These are phyloP conservation scores for Sthenelais limicola DNA, from an alignment of 2,888 invertebrate genomes.

Conservation along the genomic window DNA sequence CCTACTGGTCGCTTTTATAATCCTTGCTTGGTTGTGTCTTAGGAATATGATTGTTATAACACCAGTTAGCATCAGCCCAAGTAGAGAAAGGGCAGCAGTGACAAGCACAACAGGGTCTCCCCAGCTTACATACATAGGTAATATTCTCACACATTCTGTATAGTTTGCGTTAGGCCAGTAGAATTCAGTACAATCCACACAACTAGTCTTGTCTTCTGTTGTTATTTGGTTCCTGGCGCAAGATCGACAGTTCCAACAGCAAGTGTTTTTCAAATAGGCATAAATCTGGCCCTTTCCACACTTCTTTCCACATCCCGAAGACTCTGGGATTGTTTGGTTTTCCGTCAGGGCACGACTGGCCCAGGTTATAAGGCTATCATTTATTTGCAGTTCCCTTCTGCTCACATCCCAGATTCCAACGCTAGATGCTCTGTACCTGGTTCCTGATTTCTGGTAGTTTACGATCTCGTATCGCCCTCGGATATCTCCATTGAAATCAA, in stretches of 20 bases:
- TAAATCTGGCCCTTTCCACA: conserved; percentile 57
- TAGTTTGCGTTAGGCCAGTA: conserved; percentile 51
- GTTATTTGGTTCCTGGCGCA: conserved; percentile 62
- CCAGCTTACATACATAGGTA: conserved; percentile 45
- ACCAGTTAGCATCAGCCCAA: conserved; percentile 50
- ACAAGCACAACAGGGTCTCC: conserved; percentile 48
- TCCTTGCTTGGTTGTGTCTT: conserved; percentile 55
- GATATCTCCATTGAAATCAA: conserved; percentile 62
- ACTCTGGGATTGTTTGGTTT: conserved; percentile 40
- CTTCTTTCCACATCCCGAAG: conserved; percentile 47
- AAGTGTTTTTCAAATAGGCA: conserved; percentile 59
- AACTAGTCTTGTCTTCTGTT: conserved; percentile 56
- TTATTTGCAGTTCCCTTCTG: conserved; percentile 52
- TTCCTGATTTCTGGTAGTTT: conserved; percentile 54
- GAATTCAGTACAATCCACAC: conserved; percentile 54
- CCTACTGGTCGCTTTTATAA: conserved; percentile 66
- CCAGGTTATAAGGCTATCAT: conserved; percentile 47
- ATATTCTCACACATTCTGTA: conserved; percentile 45
- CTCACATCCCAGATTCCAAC: conserved; percentile 60
- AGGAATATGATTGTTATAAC: conserved; percentile 50
- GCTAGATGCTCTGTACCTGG: conserved; percentile 40
- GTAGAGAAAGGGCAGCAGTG: conserved; percentile 39
- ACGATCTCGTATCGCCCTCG: conserved; percentile 58
- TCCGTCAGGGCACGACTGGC: background rate
- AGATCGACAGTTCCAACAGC: conserved; percentile 63